Base-by-base conservation (phyloP, 2,113 vertebrate species). In the Thalassoma bifasciatum region DNA sequence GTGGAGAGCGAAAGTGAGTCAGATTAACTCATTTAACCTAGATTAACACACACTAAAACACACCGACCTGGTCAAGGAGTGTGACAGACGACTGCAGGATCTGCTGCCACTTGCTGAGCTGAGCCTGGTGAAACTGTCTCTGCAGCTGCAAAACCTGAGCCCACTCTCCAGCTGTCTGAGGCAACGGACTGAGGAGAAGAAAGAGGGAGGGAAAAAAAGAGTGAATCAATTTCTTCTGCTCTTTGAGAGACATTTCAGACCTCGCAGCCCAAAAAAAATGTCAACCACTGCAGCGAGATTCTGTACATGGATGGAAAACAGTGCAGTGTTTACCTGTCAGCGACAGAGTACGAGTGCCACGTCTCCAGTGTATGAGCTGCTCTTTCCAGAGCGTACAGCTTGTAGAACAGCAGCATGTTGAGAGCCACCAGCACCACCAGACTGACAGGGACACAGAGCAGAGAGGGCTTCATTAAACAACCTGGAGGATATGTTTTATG, bases 401-500 rank as follows among this genome's bases (percentile, higher is more conserved):
- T 96, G 88, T 97, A 96, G 83, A 97, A 97, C 58, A 97, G 94
- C 90, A 97, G 94, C 89, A 95, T 92, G 24, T 97, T 97, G 86
- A 97, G 93, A 22, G 94, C 94, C 14, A 97, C 95, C 83, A 97
- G 91, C 82, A 96, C 89, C 73, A 96, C 90, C 77, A 97, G 93
- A 83, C 96, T 97, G 82, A 10, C 3, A 5, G 70, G 36, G 53
- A 75, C 10, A 57, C 37, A 73, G 46, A 72, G 13, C 30, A 40
- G 4, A 49, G 7, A 0, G 1, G 21, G n/a, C 6, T 4, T 0
- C 30, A 17, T 51, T 62, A 11, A 63, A 2, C 7, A 17, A 37
- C 57, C 30, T 4, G 30, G 3, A 30, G 3, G 6, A 4, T 17
- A 44, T 17, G 13, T 16, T 44, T 14, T 44, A 13, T 5, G 16